Conservation (phyloP, 2,113 vertebrate genomes). For the rat (Rattus norvegicus) region DNA sequence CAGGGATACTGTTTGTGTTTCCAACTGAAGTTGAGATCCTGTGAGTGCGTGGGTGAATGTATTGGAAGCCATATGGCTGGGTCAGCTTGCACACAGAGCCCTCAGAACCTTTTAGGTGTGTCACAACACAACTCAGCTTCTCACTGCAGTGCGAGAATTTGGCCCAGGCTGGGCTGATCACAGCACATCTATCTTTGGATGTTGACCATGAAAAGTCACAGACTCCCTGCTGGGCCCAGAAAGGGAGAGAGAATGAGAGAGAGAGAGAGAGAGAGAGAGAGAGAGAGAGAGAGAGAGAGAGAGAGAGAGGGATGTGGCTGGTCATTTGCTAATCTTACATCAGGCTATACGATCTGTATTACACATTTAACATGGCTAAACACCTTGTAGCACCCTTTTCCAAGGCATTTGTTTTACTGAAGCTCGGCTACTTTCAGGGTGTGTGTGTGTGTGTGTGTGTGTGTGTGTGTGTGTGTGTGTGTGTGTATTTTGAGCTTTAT, state of each 20-base stretch:
- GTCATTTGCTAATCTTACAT: background rate
- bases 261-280: too few species aligned
- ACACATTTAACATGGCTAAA: background rate
- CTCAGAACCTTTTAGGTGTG: background rate
- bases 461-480: background rate
- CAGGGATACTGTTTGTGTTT: background rate
- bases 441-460: background rate
- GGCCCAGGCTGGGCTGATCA: background rate
- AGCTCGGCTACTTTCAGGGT: background rate
- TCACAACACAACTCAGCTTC: background rate
- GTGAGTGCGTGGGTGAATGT: too few species aligned
- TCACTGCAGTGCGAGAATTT: background rate
- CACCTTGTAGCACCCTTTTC: rapidly evolving
- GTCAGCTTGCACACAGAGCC: background rate
- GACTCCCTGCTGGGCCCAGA: background rate
- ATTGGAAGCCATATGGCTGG: too few species aligned
- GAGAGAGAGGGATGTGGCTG: background rate
- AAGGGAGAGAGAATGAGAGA: too few species aligned
- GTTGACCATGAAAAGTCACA: background rate
- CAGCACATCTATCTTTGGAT: background rate
- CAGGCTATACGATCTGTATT: too few species aligned
- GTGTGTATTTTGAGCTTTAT: background rate
- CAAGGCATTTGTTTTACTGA: background rate
- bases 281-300: too few species aligned
- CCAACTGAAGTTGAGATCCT: background rate